These are phyloP conservation scores for Ormyrus nitidulus DNA, from an alignment of 2,888 invertebrate species.

Conservation along the genomic window DNA sequence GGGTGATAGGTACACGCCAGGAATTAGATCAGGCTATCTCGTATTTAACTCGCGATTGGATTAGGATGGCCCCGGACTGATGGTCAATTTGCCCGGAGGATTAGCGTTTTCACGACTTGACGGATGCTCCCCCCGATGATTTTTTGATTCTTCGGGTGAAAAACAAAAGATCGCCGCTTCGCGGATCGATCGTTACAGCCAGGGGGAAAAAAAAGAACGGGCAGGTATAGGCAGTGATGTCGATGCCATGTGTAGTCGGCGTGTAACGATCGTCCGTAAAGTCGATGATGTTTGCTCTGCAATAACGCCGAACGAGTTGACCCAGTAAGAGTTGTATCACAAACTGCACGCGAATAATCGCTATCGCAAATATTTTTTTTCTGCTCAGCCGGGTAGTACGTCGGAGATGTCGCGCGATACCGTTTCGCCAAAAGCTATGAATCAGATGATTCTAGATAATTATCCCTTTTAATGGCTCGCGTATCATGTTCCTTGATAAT, in stretches of 20 bases:
- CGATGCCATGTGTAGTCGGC: not conserved
- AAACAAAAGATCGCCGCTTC: too few relatives aligned
- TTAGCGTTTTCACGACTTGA: not conserved
- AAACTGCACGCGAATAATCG: not conserved
- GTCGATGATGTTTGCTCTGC: not conserved
- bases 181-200: too few relatives aligned
- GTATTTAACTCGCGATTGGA: conserved; percentile 3
- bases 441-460: conserved; percentile 29
- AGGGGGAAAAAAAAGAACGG: too few relatives aligned
- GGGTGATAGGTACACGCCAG: conserved; percentile 1
- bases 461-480: conserved; percentile 3
- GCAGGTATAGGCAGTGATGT: too few relatives aligned
- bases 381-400: too few relatives aligned
- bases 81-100: conserved; percentile 2
- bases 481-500: conserved; percentile 14
- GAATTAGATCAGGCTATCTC: conserved; percentile 11
- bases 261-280: conserved; percentile 25
- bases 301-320: conserved; percentile 30
- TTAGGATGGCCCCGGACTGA: not conserved
- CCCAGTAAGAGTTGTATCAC: conserved; percentile 23
- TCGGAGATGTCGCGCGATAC: not conserved
- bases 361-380: conserved; percentile 26
- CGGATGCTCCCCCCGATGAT: too few relatives aligned
- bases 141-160: too few relatives aligned
- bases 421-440: not conserved